phyloP scores from a whole-genome alignment of 2,797 vertebrate genomes.

The Sebastes flavidus region DNA sequence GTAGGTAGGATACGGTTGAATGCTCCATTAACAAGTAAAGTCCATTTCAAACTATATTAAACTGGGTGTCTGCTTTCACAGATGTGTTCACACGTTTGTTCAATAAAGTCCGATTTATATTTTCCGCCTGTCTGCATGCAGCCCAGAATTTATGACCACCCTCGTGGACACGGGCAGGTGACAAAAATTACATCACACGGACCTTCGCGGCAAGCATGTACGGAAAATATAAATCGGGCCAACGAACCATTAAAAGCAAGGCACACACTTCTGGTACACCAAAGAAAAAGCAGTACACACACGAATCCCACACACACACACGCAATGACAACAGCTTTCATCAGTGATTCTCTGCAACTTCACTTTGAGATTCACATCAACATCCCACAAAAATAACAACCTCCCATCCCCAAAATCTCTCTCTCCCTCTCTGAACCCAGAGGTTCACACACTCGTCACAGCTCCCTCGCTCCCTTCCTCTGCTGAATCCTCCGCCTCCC shows the following conservation, averaged over 20 bases:
- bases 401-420: neutral
- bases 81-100: neutral
- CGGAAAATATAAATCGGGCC: neutral
- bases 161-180: neutral
- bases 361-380: slow-evolving; percentile 24
- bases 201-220: too few relatives aligned
- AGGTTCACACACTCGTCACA: slow-evolving; percentile 25
- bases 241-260: neutral
- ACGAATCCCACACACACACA: neutral
- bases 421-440: slow-evolving; percentile 8
- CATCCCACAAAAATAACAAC: slow-evolving; percentile 21
- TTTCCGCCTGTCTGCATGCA: neutral
- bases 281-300: neutral
- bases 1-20: neutral
- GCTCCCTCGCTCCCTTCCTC: neutral
- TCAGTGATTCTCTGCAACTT: slow-evolving; percentile 2
- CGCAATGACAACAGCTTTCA: slow-evolving; percentile 20
- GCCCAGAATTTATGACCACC: neutral
- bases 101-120: neutral
- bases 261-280: neutral
- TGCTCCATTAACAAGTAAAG: neutral
- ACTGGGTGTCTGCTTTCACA: neutral
- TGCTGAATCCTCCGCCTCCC: slow-evolving; percentile 36
- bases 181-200: neutral
- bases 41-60: neutral